Evolutionary conservation across 2,888 invertebrate genomes (phyloP).

Genomic region (Seladonia tumulorum): DNA sequence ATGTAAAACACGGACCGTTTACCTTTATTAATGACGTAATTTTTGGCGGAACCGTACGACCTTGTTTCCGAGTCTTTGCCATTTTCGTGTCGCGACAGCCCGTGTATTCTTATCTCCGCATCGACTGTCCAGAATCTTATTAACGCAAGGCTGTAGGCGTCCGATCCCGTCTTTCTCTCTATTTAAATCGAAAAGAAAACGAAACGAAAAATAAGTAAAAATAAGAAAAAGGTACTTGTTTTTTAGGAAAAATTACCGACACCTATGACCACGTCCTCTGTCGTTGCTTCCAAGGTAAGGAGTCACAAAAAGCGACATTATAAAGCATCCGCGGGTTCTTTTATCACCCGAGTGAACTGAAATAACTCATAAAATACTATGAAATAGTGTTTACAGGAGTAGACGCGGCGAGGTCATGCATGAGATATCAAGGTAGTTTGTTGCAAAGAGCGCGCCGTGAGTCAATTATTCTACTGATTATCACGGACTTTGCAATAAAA

Average conservation of each 20-base stretch:
- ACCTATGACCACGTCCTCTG: not conserved
- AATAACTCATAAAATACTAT: constrained; percentile 33
- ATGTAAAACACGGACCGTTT: constrained; percentile 3
- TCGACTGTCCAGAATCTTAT: constrained; percentile 12
- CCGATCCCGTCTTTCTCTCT: not conserved
- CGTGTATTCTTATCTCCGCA: not conserved
- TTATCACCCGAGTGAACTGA: constrained; percentile 2
- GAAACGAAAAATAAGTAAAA: not conserved
- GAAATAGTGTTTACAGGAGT: constrained; percentile 25
- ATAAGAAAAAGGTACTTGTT: not conserved
- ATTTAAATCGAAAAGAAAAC: not conserved
- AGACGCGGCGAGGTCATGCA: constrained; percentile 29
- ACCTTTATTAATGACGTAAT: constrained; percentile 8
- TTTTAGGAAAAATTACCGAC: not conserved
- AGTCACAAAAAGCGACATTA: not conserved
- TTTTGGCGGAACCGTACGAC: not conserved
- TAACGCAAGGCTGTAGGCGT: constrained; percentile 20
- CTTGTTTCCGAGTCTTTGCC: not conserved
- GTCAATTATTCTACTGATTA: constrained; percentile 18
- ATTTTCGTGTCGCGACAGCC: not conserved
- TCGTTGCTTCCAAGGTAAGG: not conserved
- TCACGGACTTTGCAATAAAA: not conserved
- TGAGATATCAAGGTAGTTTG: constrained; percentile 29
- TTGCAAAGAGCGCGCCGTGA: constrained; percentile 28
- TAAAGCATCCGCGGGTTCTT: constrained; percentile 13